phyloP scores from a whole-genome alignment of 1,140 invertebrate genomes.

The Ceratina japonica region DNA sequence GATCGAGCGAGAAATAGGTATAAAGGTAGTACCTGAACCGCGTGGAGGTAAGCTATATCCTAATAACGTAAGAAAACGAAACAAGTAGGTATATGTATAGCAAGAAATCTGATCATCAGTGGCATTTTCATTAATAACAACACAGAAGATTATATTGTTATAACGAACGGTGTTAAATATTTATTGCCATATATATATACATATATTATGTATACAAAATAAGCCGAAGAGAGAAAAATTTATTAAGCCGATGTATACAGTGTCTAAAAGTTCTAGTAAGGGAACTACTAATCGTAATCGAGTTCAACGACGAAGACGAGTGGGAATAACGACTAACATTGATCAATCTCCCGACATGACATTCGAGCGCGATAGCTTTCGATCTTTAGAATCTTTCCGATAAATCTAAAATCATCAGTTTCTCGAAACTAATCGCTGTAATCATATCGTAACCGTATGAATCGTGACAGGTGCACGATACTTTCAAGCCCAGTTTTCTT shows the following conservation, averaged over 20 bases:
- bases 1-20: slow-evolving; percentile 61
- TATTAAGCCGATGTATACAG: slow-evolving; percentile 9
- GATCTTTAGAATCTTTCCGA: slow-evolving; percentile 16
- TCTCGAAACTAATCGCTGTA: neutral
- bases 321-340: neutral
- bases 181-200: slow-evolving; percentile 19
- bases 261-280: slow-evolving; percentile 35
- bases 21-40: slow-evolving; percentile 61
- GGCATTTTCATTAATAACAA: slow-evolving; percentile 27
- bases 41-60: slow-evolving; percentile 43
- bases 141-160: slow-evolving; percentile 42
- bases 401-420: slow-evolving; percentile 4
- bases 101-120: neutral
- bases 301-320: slow-evolving; percentile 6
- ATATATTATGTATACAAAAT: neutral
- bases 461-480: slow-evolving; percentile 4
- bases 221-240: neutral
- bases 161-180: slow-evolving; percentile 30
- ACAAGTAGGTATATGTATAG: slow-evolving; percentile 5
- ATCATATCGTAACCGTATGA: slow-evolving; percentile 14
- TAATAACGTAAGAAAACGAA: slow-evolving; percentile 21
- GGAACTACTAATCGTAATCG: neutral
- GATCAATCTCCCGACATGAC: slow-evolving; percentile 23
- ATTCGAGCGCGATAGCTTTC: slow-evolving; percentile 36
- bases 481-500: neutral